Base-by-base conservation (phyloP, 2,797 vertebrate genomes). In the Mionectes olivaceus region DNA sequence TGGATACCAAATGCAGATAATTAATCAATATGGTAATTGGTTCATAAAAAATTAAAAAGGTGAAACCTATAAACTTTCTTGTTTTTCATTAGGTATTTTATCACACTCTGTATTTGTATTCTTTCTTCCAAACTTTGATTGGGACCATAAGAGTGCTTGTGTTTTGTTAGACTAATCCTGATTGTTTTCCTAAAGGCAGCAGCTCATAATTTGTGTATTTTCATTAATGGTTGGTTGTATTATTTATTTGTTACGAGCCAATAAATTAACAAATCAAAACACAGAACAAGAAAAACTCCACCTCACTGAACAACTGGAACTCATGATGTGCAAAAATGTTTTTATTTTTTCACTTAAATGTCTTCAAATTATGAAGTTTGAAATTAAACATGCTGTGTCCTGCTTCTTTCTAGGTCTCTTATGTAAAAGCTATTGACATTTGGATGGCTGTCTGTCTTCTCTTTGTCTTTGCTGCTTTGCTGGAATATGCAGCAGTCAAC, bases 381-480 rank as follows among this genome's bases (percentile, higher is more conserved):
- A 55, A 65, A 59, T 57, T 14, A 69, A 57, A 78, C 22, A 35
- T 57, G 17, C 39, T 41, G 52, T 79, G 59, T 47, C 30, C 28
- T 91, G 9, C 92, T 93, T 93, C 57, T 67, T 91, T 69, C 59
- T 97, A 99, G 99, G 99, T 99, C 77, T 99, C 99, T 75, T 99
- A 99, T 5, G 99, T 99, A 96, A 99, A 99, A 98, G 99, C 99
- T 68, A 99, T 99, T 28, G 99, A 99, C 96, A 99, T 99, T 97
- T 99, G 99, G 99, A 99, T 99, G 99, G 99, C 99, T 0, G 99
- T 99, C 89, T 99, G 99, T 98, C 99, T 99, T 96, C 99, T 99
- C 95, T 99, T 99, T 95, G 99, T 99, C 93, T 99, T 99, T 96
- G 99, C 99, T 82, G 99, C 99, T 46, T 96, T 99, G 96, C 98